Base-by-base conservation (phyloP, 2,113 vertebrate genomes). In the Archilochus colubris region DNA sequence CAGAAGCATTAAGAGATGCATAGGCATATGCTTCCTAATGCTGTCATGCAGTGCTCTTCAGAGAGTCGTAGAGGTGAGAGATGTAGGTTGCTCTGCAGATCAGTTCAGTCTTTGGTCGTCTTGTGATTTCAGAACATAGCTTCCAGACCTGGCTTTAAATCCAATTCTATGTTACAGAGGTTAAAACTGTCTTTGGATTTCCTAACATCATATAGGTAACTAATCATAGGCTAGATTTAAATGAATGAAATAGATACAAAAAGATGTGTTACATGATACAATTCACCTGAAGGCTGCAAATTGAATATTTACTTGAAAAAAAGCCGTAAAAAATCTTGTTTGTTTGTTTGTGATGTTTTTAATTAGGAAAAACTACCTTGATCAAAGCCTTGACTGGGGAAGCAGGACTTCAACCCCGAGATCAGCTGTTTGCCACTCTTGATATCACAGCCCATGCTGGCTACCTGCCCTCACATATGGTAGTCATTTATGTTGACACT, bases 401-500 rank as follows among this genome's bases (percentile, higher is more conserved):
- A 81, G 28, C 61, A 3, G 92, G 83, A 22, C 85, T 98, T 8
- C 98, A 98, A 70, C 99, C 99, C 7, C 97, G 97, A 72, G 98
- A 99, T 94, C 98, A 98, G 94, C 98, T 99, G 10, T 99, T 99
- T 36, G 98, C 99, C 14, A 99, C 99, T 3, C 97, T 99, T 82
- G 99, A 99, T 44, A 98, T 99, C 67, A 99, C 99, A 2, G 98
- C 98, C 19, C 99, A 99, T 10, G 98, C 97, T 4, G 99, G 99
- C 30, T 94, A 70, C 58, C 96, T 99, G 91, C 99, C 98, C 72
- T 98, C 98, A 1, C 97, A 57, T 51, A 92, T 99, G 98, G 80
- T 97, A 0, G 97, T 99, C 50, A 97, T 99, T 69, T 99, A 98
- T 46, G 93, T 99, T 88, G 99, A 99, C 96, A 99, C 99, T 66